Evolutionary conservation across 2,113 vertebrate species (phyloP).

Genomic region (Brienomyrus brachyistius): DNA sequence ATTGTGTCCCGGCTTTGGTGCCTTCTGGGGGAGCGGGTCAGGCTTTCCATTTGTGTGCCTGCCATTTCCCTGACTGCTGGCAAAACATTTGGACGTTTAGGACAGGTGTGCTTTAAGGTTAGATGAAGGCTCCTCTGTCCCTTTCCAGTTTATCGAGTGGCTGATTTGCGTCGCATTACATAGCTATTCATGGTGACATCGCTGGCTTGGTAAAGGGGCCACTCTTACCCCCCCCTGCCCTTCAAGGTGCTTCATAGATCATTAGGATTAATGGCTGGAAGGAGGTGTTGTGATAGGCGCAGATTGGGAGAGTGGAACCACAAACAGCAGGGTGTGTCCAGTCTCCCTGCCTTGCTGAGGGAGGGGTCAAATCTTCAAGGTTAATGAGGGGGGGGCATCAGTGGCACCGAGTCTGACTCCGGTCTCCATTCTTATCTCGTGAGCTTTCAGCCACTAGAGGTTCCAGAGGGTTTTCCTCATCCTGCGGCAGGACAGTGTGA

Average conservation of each 20-base stretch:
- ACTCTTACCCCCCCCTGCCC: neutral
- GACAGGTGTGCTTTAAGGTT: neutral
- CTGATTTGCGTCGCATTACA: neutral
- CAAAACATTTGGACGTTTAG: neutral
- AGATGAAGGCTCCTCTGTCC: neutral
- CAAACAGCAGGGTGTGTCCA: conserved; percentile 47
- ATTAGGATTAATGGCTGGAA: conserved; percentile 8
- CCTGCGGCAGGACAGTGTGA: neutral
- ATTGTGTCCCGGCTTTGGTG: neutral
- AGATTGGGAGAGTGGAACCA: conserved; percentile 29
- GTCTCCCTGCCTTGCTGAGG: conserved; percentile 47
- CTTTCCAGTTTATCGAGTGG: neutral
- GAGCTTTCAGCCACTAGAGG: neutral
- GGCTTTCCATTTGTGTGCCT: neutral
- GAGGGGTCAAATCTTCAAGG: conserved; percentile 40
- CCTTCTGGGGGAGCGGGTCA: neutral
- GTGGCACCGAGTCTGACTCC: neutral
- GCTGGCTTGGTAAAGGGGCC: neutral
- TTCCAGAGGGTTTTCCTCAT: neutral
- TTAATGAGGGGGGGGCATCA: neutral
- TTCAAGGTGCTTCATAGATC: neutral
- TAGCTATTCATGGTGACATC: neutral
- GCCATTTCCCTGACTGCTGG: neutral
- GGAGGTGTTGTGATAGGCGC: conserved; percentile 38
- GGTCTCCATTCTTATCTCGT: neutral